phyloP scores from a whole-genome alignment of 2,113 vertebrate genomes.

The Aix galericulata region DNA sequence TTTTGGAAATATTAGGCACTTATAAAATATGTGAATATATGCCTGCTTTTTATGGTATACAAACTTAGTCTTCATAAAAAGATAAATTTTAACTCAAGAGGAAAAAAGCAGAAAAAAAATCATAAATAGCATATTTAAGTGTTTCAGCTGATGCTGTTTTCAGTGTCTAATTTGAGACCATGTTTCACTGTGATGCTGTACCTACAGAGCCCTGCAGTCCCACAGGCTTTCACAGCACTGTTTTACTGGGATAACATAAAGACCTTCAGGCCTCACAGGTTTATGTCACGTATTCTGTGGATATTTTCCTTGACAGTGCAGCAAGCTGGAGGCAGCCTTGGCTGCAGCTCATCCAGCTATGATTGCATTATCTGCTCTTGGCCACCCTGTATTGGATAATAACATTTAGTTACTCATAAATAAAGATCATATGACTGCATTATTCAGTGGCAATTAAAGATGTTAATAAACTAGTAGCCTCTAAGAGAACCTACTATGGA shows the following conservation, averaged over 20 bases:
- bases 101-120: neutral
- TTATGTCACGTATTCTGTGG: slow-evolving; percentile 20
- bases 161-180: neutral
- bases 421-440: neutral
- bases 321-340: slow-evolving; percentile 22
- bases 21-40: neutral
- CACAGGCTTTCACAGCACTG: neutral
- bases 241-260: neutral
- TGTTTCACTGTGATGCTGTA: neutral
- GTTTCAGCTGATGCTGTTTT: neutral
- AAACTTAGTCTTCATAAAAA: neutral
- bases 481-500: neutral
- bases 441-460: neutral
- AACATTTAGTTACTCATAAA: slow-evolving; percentile 18
- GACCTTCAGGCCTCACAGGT: slow-evolving; percentile 18
- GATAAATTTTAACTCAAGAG: neutral
- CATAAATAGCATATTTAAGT: neutral
- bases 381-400: slow-evolving; percentile 38
- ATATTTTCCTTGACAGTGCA: slow-evolving; percentile 59
- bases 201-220: neutral
- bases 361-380: slow-evolving; percentile 44
- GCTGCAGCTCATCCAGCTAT: slow-evolving; percentile 12
- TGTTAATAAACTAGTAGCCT: neutral
- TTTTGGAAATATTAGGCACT: neutral
- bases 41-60: neutral